Evolutionary conservation across 2,797 vertebrate species (phyloP).

Genomic region (Halcyon badia): DNA sequence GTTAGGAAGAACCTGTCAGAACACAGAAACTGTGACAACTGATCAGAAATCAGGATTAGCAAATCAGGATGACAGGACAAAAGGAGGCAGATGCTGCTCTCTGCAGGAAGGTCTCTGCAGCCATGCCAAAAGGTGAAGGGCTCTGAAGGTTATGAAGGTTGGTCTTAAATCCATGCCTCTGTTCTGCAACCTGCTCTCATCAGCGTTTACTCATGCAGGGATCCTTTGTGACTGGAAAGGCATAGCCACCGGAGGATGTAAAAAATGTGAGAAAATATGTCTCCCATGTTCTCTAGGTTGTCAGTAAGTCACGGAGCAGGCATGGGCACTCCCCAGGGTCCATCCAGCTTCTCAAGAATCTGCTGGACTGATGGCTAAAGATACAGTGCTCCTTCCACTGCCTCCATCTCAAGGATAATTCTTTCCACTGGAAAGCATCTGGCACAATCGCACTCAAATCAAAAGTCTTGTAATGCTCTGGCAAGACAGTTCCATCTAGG

Average conservation of each 20-base stretch:
- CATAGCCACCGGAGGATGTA: background rate
- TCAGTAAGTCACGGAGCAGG: background rate
- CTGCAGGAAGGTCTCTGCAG: background rate
- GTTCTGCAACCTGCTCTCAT: background rate
- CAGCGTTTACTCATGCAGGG: background rate
- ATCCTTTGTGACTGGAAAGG: background rate
- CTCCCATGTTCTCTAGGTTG: background rate
- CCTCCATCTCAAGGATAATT: background rate
- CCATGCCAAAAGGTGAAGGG: background rate
- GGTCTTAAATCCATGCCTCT: background rate
- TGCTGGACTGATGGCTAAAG: background rate
- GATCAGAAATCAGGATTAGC: background rate
- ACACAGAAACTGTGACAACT: background rate
- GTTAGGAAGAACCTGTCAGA: background rate
- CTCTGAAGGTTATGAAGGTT: background rate
- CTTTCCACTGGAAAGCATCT: background rate
- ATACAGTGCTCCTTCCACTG: background rate
- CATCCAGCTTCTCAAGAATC: background rate
- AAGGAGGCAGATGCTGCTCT: background rate
- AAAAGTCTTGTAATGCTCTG: background rate
- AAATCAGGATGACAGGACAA: background rate
- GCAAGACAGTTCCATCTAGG: background rate
- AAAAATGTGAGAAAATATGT: background rate
- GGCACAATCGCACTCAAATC: background rate
- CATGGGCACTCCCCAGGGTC: accelerated